These are phyloP conservation scores for Atrichornis clamosus DNA, from an alignment of 2,113 vertebrate species.

Conservation along the genomic window DNA sequence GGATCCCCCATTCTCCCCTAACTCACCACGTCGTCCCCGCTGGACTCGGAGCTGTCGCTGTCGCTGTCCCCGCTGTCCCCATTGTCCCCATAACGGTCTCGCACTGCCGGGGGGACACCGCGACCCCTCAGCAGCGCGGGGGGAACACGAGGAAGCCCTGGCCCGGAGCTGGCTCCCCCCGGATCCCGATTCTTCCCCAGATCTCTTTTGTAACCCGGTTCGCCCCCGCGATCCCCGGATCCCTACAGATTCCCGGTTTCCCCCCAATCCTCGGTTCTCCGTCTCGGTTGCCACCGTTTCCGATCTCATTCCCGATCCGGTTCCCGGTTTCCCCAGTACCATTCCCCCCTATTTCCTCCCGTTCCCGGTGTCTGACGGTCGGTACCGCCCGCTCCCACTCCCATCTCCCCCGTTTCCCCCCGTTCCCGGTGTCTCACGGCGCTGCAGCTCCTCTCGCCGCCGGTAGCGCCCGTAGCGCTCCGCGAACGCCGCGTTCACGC, in stretches of 20 bases:
- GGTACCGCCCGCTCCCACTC: neutral
- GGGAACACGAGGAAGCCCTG: too few relatives aligned
- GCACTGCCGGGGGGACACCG: neutral
- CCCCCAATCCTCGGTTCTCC: neutral
- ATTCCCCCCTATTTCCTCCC: too few relatives aligned
- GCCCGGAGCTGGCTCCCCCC: too few relatives aligned
- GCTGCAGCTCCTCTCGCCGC: too few relatives aligned
- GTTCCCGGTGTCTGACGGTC: neutral
- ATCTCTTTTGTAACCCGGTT: too few relatives aligned
- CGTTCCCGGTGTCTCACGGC: neutral
- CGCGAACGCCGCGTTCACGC: too few relatives aligned
- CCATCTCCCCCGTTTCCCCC: neutral
- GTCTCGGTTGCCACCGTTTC: neutral
- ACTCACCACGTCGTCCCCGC: constrained; percentile 79
- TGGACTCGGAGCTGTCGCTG: constrained; percentile 78
- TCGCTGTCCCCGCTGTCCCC: neutral
- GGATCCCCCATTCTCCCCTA: too few relatives aligned
- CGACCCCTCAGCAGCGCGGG: neutral
- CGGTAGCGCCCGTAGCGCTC: too few relatives aligned
- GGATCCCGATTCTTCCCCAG: too few relatives aligned
- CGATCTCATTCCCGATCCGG: neutral
- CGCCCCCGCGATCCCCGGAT: too few relatives aligned
- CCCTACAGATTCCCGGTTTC: too few relatives aligned
- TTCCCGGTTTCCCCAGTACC: too few relatives aligned
- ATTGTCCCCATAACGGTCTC: neutral